Base-by-base conservation (phyloP, 2,797 vertebrate species). In the Esox masquinongy region DNA sequence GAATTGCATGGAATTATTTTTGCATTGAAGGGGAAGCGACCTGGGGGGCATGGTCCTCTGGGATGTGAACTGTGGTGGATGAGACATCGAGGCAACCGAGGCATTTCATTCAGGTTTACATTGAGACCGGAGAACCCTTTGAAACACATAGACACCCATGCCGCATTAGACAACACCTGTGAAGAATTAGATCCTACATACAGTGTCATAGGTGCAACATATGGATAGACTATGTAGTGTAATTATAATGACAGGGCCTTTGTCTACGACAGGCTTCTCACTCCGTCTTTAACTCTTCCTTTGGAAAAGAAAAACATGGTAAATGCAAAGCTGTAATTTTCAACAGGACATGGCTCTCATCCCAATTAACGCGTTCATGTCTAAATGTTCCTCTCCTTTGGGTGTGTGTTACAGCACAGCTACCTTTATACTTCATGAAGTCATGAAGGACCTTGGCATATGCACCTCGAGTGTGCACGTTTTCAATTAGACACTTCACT, bases 281-380 rank as follows among this genome's bases (percentile, higher is more conserved):
- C 34, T 72, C 39, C 51, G 26, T 43, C 50, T 22, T 11, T 68
- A n/a, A 34, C 69, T 63, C 68, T 70, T 43, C 22, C 17, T 34
- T 71, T 34, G 29, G 29, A 31, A 31, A 67, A 29, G 2, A 6
- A 16, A 16, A 26, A 4, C 26, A 7, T 29, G 64, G 64, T 16
- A 68, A 19, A 53, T 5, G 19, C 19, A n/a, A 8, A 4, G 59
- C 81, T 88, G 91, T 47, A 14, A 14, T 90, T 90, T 92, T 89
- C 83, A 17, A 73, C 88, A 91, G 89, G 90, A 91, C 92, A 87
- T 90, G 89, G 85, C 84, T 82, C 82, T 88, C 84, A 82, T 88
- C 82, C 77, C 76, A 82, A 83, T 91, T 88, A 90, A 88, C 79
- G 4, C 83, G 85, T 88, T 83, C 79, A 77, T 88, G 89, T 90